Conservation (phyloP, 2,888 invertebrate species). For the Epistrophe eligans region DNA sequence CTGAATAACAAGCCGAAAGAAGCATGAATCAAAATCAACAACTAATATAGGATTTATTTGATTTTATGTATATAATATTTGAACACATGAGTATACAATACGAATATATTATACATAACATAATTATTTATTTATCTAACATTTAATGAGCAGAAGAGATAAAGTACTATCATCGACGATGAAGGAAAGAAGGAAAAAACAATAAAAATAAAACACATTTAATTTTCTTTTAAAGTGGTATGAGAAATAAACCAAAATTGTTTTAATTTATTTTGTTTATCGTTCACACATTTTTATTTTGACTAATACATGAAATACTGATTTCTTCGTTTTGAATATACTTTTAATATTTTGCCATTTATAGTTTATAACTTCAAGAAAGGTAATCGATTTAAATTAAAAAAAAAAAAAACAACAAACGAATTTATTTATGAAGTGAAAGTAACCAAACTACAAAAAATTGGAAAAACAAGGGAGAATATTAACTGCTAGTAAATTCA, state of each 20-base stretch:
- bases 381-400: background rate
- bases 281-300: conserved; percentile 56
- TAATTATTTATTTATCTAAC: conserved; percentile 45
- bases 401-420: conserved; percentile 55
- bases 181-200: conserved; percentile 8
- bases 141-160: conserved; percentile 59
- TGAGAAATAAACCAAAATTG: conserved; percentile 53
- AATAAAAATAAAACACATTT: conserved; percentile 74
- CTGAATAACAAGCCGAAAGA: conserved; percentile 32
- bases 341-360: conserved; percentile 11
- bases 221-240: conserved; percentile 41
- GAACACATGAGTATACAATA: conserved; percentile 61
- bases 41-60: conserved; percentile 38
- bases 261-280: conserved; percentile 50
- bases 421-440: conserved; percentile 25
- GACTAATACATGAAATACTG: conserved; percentile 74
- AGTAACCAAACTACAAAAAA: conserved; percentile 30
- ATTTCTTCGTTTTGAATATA: conserved; percentile 50
- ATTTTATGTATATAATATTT: conserved; percentile 51
- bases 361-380: background rate
- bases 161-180: conserved; percentile 31
- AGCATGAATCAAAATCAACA: conserved; percentile 39
- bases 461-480: background rate
- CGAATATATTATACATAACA: conserved; percentile 44
- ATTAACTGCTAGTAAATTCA: conserved; percentile 16